Conservation (phyloP, 2,113 vertebrate genomes). For the Hymenochirus boettgeri region DNA sequence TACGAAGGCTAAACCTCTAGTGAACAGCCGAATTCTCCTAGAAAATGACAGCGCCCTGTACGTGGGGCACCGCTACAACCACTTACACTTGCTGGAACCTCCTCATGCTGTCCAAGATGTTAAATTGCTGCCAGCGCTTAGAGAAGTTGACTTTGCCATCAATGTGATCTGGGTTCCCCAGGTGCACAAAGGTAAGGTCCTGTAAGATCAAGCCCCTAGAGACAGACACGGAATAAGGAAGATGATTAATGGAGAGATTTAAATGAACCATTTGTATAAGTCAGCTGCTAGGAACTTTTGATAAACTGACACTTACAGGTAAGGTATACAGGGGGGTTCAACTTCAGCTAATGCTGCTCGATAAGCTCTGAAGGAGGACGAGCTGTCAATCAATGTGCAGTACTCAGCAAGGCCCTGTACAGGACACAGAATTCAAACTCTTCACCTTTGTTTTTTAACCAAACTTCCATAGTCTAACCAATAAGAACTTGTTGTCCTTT, state of each 20-base stretch:
- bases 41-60: too few species aligned
- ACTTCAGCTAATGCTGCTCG: constrained; percentile 91
- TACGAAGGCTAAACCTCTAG: too few species aligned
- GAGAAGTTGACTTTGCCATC: constrained; percentile 97
- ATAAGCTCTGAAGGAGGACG: constrained; percentile 95
- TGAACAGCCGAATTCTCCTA: too few species aligned
- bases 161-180: constrained; percentile 93
- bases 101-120: constrained; percentile 98
- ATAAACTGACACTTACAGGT: constrained; percentile 76
- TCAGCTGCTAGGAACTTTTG: too few species aligned
- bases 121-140: constrained; percentile 98
- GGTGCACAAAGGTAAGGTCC: constrained; percentile 95
- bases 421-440: too few species aligned
- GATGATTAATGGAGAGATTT: too few species aligned
- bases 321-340: constrained; percentile 93
- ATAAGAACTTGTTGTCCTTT: background rate
- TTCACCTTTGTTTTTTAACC: too few species aligned
- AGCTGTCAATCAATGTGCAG: constrained; percentile 96
- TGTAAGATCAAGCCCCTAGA: constrained; percentile 91
- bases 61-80: background rate
- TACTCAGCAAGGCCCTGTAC: constrained; percentile 90
- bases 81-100: constrained; percentile 98
- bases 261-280: too few species aligned
- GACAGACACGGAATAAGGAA: too few species aligned
- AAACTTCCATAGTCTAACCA: background rate